Evolutionary conservation across 2,888 invertebrate genomes (phyloP), one percentile per base, ranked within the genome.

Genomic region (Petrophora chlorosata): DNA sequence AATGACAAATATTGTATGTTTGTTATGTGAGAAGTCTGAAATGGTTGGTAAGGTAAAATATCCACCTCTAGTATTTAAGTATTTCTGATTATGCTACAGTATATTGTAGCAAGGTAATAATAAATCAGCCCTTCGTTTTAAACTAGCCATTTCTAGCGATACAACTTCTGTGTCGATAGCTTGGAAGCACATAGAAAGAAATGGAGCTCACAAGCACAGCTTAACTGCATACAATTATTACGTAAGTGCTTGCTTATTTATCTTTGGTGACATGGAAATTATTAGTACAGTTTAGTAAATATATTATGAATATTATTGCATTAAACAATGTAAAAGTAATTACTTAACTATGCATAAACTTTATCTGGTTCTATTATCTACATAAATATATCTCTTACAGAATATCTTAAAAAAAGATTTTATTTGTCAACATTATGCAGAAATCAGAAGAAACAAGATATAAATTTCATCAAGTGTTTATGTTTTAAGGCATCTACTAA

Each of bases 191-290:
- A n/a, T n/a, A n/a, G 3, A n/a, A 15, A 33, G 10, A 29, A 29
- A 19, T 15, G 7, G 10, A 19, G 10, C 7, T 9, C 12, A 33
- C 19, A 33, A 17, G 3, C 33, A 10, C 33, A 12, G 10, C 15
- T 25, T 25, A 14, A 46, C 17, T 14, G 63, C 61, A 61, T 56
- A 56, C 53, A 51, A 52, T 46, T 32, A 39, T 53, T 42, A 58
- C 53, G 46, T 58, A 53, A 59, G 53, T 53, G 54, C 52, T 50
- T 54, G 39, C 42, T 43, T 43, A 49, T 34, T 33, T 49, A 49
- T 49, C 49, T 49, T 49, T 49, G 49, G 49, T 49, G 43, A 33
- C 22, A 29, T 39, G 36, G 22, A 39, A 43, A 36, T 30, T 29
- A 35, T 34, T n/a, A 26, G 3, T 23, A 14, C n/a, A 17, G 9